A percentile compares a stretch with the other conserved stretches of the same genome.
Evolutionary conservation across 2,113 vertebrate genomes (phyloP).

Genomic region (Nibea albiflora): DNA sequence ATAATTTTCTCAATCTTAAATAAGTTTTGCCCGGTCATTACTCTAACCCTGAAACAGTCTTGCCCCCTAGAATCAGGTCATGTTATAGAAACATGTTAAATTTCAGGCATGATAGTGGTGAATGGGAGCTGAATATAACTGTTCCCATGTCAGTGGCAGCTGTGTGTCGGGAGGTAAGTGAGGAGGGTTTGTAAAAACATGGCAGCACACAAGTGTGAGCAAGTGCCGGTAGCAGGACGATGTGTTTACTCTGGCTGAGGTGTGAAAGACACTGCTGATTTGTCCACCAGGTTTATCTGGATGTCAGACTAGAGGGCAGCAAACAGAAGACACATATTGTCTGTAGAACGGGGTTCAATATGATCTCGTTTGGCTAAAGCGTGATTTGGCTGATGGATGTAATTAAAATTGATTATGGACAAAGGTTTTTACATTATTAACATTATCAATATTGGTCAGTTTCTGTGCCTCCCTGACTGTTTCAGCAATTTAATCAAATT

Average conservation of each 20-base stretch:
- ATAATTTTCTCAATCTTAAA: background rate
- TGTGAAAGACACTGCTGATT: conserved; percentile 77
- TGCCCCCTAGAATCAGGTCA: background rate
- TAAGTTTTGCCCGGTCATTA: background rate
- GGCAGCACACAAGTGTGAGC: conserved; percentile 78
- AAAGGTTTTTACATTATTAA: background rate
- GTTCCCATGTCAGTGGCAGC: conserved; percentile 62
- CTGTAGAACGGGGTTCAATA: background rate
- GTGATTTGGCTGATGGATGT: background rate
- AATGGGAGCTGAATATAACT: conserved; percentile 21
- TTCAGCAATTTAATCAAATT: background rate
- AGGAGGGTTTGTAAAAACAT: conserved; percentile 76
- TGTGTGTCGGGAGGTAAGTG: conserved; percentile 17
- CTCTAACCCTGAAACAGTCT: background rate
- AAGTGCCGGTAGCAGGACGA: conserved; percentile 71
- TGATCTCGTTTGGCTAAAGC: background rate
- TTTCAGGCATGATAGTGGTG: background rate
- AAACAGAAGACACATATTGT: background rate
- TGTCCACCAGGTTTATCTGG: conserved; percentile 61
- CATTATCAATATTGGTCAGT: background rate
- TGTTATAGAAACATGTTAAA: background rate
- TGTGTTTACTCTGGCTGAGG: conserved; percentile 78
- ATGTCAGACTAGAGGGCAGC: conserved; percentile 32
- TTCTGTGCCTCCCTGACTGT: background rate
- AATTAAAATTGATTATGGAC: background rate